Evolutionary conservation across 1,140 invertebrate species (phyloP).

Genomic region (Pachypeltis micranthus): DNA sequence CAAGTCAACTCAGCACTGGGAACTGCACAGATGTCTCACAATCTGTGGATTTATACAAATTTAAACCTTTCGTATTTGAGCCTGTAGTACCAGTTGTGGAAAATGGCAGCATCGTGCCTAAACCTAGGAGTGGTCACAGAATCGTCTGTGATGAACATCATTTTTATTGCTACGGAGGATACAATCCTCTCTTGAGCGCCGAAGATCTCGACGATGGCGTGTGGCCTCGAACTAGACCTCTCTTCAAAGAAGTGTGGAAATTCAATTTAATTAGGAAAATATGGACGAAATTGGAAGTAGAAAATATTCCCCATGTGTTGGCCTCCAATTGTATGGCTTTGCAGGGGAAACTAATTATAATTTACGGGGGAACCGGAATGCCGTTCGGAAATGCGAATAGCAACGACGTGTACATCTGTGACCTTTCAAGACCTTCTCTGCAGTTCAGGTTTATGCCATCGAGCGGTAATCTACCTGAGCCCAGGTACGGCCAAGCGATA

Average conservation of each 20-base stretch:
- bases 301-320: conserved; percentile 60
- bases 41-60: background rate
- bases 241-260: conserved; percentile 77
- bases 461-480: conserved; percentile 41
- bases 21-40: background rate
- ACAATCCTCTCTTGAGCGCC: conserved; percentile 47
- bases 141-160: conserved; percentile 63
- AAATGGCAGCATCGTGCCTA: conserved; percentile 34
- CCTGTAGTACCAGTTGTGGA: background rate
- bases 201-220: conserved; percentile 30
- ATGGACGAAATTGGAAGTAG: conserved; percentile 55
- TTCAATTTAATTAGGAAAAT: conserved; percentile 58
- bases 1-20: background rate
- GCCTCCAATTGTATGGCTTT: conserved; percentile 70
- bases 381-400: conserved; percentile 73
- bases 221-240: conserved; percentile 44
- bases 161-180: conserved; percentile 75
- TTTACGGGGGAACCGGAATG: conserved; percentile 77
- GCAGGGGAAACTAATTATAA: conserved; percentile 54
- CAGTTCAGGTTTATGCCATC: conserved; percentile 25
- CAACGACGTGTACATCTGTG: conserved; percentile 59
- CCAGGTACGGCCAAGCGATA: conserved; percentile 71
- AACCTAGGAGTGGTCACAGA: conserved; percentile 70
- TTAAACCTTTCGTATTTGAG: background rate
- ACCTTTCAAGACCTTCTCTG: conserved; percentile 42